Percentiles rank a stretch among this genome's conserved stretches.
phyloP scores from a whole-genome alignment of 2,113 vertebrate species.

The Pelecanoides urinatrix region DNA sequence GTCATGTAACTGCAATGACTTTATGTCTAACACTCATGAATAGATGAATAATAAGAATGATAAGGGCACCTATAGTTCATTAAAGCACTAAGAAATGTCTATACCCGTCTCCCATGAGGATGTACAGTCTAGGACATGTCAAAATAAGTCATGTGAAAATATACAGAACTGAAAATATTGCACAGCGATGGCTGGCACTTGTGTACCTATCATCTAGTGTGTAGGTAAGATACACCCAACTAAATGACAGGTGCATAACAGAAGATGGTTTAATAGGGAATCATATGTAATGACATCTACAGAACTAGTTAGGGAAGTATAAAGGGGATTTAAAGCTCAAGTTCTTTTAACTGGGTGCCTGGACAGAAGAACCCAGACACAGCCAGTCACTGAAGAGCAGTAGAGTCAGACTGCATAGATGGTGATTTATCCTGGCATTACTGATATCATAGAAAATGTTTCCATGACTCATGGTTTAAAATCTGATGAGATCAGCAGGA shows the following conservation, averaged over 20 bases:
- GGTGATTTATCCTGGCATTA: neutral
- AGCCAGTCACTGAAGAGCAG: neutral
- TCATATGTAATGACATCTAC: neutral
- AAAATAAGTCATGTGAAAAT: neutral
- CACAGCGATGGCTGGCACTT: neutral
- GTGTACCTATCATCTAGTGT: neutral
- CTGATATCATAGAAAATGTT: neutral
- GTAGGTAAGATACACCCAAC: neutral
- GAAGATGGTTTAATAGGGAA: neutral
- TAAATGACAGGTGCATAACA: neutral
- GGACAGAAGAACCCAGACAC: neutral
- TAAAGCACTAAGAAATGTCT: neutral
- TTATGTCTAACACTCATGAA: neutral
- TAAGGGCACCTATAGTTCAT: neutral
- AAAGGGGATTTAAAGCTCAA: neutral
- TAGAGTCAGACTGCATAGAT: neutral
- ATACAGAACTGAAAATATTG: neutral
- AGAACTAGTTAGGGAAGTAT: neutral
- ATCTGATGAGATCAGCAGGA: neutral
- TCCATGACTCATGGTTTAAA: neutral
- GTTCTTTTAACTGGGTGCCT: neutral
- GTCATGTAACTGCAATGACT: neutral
- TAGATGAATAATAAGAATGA: neutral
- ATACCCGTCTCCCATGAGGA: neutral
- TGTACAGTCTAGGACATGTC: neutral